Evolutionary conservation across 2,797 vertebrate genomes (phyloP), one percentile per base, ranked within the genome.

Genomic region (Rhynchotus rufescens): DNA sequence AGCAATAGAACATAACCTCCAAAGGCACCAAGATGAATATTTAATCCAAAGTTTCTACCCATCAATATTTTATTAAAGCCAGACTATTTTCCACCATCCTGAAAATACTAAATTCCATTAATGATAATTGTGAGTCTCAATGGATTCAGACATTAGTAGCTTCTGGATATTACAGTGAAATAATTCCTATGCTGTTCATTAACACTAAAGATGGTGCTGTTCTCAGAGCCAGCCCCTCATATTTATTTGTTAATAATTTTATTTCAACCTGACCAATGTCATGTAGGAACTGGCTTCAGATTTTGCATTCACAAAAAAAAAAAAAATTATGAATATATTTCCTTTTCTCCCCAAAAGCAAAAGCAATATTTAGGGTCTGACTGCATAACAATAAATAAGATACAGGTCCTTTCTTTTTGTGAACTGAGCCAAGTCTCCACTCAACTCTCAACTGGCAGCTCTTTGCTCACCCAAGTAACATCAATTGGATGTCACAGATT

Each of bases 41-140:
- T 95, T 95, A 84, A 95, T 89, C 80, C 56, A 79, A 38, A 74
- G 45, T 79, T 92, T 94, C 64, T 92, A 45, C 7, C 78, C 6
- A 15, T 93, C 93, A 96, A 93, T 96, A 94, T 94, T 96, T 92
- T 93, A 96, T 95, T 93, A 92, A 90, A 79, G 32, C 40, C 42
- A 8, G 0, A 54, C 54, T 84, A 82, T 93, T 90, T 93, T 81
- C 73, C 69, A 80, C 73, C 36, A 42, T 62, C 65, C 82, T 83
- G 78, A 86, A 95, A 95, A 92, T 67, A 88, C 61, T 57, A 64
- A 72, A 54, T 83, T 79, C 67, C 64, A 92, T 89, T 86, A 94
- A 86, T 81, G 85, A 77, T 88, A 86, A 93, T 84, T 84, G 61
- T 74, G 84, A 89, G 90, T 91, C 93, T 93, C 93, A 71, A 4